A percentile compares a stretch with the other conserved stretches of the same genome.
phyloP scores from a whole-genome alignment of 2,888 invertebrate genomes.

The Nesidiocoris tenuis region DNA sequence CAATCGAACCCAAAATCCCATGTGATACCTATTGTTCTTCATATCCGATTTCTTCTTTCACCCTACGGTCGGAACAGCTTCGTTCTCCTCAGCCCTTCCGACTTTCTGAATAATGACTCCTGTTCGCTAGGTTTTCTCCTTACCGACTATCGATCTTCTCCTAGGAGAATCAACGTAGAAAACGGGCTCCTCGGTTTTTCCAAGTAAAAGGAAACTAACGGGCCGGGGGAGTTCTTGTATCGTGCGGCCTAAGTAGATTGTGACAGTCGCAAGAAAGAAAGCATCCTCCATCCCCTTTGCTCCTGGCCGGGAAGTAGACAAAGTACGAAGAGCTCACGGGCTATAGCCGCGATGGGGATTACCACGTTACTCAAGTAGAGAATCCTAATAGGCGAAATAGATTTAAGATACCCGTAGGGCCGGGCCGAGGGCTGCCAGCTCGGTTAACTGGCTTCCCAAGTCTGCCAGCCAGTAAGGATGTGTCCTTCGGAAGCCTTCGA shows the following conservation, averaged over 20 bases:
- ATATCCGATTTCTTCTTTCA: no score
- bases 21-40: no score
- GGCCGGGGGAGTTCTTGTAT: background rate
- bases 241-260: background rate
- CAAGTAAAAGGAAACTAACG: background rate
- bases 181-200: background rate
- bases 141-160: no score
- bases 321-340: background rate
- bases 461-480: conserved; percentile 10
- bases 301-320: background rate
- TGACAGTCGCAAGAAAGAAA: background rate
- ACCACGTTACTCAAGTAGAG: conserved; percentile 15
- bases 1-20: no score
- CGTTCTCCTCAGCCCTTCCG: no score
- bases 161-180: background rate
- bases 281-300: background rate
- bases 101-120: no score
- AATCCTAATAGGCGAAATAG: conserved; percentile 35
- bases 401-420: conserved; percentile 28
- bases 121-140: no score
- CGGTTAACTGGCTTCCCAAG: background rate
- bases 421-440: background rate
- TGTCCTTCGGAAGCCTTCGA: no score
- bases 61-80: no score
- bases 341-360: conserved; percentile 13